Percentiles rank a stretch among this genome's conserved stretches.
Evolutionary conservation across 2,888 invertebrate species (phyloP).

Genomic region (Antheraea yamamai): DNA sequence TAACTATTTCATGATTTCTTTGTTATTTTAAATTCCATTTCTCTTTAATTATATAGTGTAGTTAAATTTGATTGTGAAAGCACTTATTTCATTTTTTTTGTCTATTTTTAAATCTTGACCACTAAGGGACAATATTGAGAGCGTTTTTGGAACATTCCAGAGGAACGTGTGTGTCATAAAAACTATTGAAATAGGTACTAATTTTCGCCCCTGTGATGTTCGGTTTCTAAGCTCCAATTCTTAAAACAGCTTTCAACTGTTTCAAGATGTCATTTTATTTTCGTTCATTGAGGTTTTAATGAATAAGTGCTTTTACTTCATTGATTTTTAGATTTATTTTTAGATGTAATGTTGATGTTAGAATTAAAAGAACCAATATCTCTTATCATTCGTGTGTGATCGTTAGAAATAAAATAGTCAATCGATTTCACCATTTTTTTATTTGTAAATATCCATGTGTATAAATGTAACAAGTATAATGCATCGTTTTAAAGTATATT

Average conservation of each 20-base stretch:
- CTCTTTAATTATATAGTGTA: neutral
- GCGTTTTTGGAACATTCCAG: neutral
- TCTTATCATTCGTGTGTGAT: conserved; percentile 59
- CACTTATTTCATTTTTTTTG: conserved; percentile 27
- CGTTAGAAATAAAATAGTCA: conserved; percentile 55
- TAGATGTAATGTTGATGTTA: conserved; percentile 57
- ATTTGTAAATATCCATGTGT: conserved; percentile 13
- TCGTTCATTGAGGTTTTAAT: neutral
- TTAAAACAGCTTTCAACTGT: neutral
- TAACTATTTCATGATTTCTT: neutral
- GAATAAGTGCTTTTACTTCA: neutral
- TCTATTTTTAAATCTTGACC: conserved; percentile 11
- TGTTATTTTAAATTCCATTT: neutral
- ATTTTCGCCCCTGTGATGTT: neutral
- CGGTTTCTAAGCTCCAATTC: neutral
- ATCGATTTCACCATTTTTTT: conserved; percentile 11
- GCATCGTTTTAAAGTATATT: neutral
- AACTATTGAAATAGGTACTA: neutral
- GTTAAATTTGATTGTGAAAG: conserved; percentile 1
- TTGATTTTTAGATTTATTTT: conserved; percentile 32
- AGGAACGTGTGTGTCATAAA: neutral
- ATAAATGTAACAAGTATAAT: neutral
- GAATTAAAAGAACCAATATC: conserved; percentile 50
- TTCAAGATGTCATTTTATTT: neutral
- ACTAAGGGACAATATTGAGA: neutral